Conservation (phyloP, 2,888 invertebrate genomes). For the Plagiodera versicolora region DNA sequence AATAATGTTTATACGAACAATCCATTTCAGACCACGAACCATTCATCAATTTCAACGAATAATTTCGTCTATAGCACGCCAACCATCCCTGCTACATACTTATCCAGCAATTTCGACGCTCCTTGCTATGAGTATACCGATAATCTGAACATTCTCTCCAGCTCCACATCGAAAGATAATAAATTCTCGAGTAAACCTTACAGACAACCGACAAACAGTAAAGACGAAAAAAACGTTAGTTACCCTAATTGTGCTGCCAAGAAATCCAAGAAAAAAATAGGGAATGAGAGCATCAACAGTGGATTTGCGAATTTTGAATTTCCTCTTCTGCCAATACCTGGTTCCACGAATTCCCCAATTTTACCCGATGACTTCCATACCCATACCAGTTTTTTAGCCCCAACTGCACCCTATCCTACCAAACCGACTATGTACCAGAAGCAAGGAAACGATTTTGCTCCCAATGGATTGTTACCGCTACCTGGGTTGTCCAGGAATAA, state of each 20-base stretch:
- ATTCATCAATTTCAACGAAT: conserved; percentile 36
- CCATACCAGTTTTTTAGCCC: conserved; percentile 49
- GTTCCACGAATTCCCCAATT: conserved; percentile 52
- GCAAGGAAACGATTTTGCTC: conserved; percentile 40
- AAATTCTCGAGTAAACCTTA: conserved; percentile 30
- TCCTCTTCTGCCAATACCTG: conserved; percentile 50
- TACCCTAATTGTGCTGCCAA: conserved; percentile 31
- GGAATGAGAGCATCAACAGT: conserved; percentile 36
- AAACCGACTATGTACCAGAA: conserved; percentile 52
- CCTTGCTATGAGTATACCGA: conserved; percentile 2
- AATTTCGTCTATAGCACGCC: conserved; percentile 44
- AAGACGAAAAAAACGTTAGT: conserved; percentile 28
- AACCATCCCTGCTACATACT: conserved; percentile 44
- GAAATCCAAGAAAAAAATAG: conserved; percentile 44
- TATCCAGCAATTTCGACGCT: conserved; percentile 44
- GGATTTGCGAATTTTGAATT: conserved; percentile 48
- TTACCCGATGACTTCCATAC: conserved; percentile 54
- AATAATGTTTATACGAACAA: conserved; percentile 42
- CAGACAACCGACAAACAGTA: conserved; percentile 17
- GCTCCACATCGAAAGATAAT: conserved; percentile 22
- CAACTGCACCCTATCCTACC: conserved; percentile 50
- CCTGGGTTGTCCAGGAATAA: conserved; percentile 39
- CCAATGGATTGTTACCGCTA: conserved; percentile 41
- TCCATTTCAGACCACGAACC: conserved; percentile 45
- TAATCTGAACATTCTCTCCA: conserved; percentile 25